Conservation (phyloP, 2,797 vertebrate species). For the Cheracebus regulus region DNA sequence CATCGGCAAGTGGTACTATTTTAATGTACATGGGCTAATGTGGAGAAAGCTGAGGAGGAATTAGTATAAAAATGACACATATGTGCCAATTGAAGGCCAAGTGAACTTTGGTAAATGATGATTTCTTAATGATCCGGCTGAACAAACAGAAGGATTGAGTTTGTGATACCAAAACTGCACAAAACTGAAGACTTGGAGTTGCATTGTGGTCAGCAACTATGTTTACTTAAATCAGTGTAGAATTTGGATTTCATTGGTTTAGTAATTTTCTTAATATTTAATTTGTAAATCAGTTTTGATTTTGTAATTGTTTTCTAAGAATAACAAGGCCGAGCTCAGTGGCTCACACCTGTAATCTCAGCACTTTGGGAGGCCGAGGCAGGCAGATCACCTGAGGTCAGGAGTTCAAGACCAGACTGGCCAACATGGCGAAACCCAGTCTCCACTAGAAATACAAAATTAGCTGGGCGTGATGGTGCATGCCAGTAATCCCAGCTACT, state of each 20-base stretch:
- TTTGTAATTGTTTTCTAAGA: not conserved
- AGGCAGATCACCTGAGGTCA: not conserved
- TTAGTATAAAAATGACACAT: not conserved
- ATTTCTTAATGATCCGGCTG: not conserved
- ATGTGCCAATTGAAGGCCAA: not conserved
- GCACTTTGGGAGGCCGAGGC: not conserved
- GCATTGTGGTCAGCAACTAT: not conserved
- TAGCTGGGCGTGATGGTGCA: accelerated
- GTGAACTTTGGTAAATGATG: not conserved
- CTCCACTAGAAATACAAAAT: not conserved
- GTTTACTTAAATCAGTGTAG: not conserved
- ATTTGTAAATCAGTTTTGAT: not conserved
- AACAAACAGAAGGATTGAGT: not conserved
- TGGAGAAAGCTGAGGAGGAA: not conserved
- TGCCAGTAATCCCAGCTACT: not conserved
- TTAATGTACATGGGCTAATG: not conserved
- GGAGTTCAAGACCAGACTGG: not conserved
- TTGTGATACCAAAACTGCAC: not conserved
- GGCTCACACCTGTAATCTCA: not conserved
- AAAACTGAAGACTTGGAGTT: not conserved
- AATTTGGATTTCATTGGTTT: conserved; percentile 1
- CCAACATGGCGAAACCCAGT: not conserved
- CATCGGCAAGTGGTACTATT: not conserved
- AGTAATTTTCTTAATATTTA: conserved; percentile 43
- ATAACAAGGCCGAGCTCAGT: not conserved